Evolutionary conservation across 2,797 vertebrate species (phyloP).

Genomic region (Arnoldichthys spilopterus): DNA sequence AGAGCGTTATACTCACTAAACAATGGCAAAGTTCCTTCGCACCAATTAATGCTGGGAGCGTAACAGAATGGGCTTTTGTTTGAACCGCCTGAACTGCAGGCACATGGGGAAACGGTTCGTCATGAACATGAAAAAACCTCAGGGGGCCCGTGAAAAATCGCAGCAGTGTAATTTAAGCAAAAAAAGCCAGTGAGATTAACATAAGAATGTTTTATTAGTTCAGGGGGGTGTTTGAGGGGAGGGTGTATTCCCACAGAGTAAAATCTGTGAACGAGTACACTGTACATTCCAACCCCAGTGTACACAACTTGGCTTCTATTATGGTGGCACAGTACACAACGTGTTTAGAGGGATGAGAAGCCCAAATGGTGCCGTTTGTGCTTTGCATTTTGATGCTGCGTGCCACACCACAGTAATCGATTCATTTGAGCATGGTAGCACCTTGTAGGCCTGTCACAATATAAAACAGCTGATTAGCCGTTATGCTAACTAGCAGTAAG

Average conservation of each 20-base stretch:
- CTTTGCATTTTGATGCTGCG: not conserved
- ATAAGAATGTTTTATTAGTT: not conserved
- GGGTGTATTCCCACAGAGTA: not conserved
- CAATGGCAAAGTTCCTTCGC: conserved; percentile 32
- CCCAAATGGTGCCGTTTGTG: conserved; percentile 45
- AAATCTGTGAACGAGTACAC: not conserved
- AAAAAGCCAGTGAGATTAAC: conserved; percentile 1
- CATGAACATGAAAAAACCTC: conserved; percentile 7
- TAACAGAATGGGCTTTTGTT: conserved; percentile 28
- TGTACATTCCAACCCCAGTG: not conserved
- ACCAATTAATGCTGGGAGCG: conserved; percentile 30
- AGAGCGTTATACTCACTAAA: conserved; percentile 45
- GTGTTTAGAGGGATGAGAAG: conserved; percentile 39
- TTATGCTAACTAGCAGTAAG: too few relatives aligned
- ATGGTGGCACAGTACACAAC: conserved; percentile 57
- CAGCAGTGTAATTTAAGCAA: not conserved
- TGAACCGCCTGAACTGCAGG: conserved; percentile 7
- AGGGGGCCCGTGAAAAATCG: conserved; percentile 29
- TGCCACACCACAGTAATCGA: not conserved
- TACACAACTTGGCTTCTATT: conserved; percentile 13
- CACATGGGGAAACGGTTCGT: conserved; percentile 2
- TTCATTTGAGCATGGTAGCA: not conserved
- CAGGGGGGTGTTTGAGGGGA: not conserved
- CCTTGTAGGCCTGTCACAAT: too few relatives aligned
- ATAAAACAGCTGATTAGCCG: too few relatives aligned